Percentiles rank a stretch among this genome's conserved stretches.
Conservation (phyloP, 2,113 vertebrate species). For the Conger conger region DNA sequence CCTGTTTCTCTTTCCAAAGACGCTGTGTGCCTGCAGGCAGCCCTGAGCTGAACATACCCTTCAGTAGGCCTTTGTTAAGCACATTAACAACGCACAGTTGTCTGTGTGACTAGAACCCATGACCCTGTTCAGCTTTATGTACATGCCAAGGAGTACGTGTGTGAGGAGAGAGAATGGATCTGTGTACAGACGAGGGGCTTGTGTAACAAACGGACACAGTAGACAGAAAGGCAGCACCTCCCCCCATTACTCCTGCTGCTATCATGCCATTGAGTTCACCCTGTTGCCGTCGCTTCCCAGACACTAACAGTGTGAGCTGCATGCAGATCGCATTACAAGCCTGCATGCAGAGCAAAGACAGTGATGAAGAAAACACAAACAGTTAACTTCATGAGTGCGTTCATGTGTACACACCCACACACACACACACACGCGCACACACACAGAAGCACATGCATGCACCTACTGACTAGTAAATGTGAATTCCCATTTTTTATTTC, state of each 20-base stretch:
- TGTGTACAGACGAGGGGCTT: neutral
- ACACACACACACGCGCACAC: neutral
- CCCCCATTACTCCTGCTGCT: conserved; percentile 10
- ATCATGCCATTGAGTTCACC: conserved; percentile 30
- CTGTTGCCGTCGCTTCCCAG: conserved; percentile 7
- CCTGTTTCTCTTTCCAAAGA: neutral
- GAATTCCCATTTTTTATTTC: too few relatives aligned
- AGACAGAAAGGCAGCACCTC: neutral
- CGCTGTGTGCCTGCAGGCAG: neutral
- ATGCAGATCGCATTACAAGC: conserved; percentile 47
- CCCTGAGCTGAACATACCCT: neutral
- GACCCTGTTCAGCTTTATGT: neutral
- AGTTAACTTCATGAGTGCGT: neutral
- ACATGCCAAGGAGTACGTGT: neutral
- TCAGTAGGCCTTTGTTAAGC: neutral
- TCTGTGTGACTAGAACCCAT: neutral
- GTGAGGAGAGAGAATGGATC: neutral
- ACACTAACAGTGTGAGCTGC: conserved; percentile 39
- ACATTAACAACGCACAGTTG: neutral
- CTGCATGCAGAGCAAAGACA: conserved; percentile 11
- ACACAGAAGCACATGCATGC: neutral
- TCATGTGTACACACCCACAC: neutral
- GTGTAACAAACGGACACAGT: neutral
- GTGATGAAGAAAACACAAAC: neutral
- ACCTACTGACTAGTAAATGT: neutral